Percentiles rank a stretch among this genome's conserved stretches.
These are phyloP conservation scores for Pinctada fucata DNA, from an alignment of 2,888 invertebrate genomes.

Conservation along the genomic window DNA sequence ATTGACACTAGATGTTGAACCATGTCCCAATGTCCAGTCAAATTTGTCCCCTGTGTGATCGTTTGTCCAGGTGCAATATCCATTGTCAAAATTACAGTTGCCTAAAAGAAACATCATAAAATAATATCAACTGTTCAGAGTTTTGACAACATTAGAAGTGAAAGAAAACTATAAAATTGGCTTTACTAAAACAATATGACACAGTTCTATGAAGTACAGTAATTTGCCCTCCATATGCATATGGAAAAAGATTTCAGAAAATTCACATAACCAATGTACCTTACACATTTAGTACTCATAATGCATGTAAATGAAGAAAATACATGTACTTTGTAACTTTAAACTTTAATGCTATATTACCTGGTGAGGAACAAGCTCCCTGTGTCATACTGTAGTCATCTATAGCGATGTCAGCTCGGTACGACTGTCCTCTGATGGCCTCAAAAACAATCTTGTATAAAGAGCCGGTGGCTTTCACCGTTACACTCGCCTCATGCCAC, in stretches of 20 bases:
- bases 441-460: constrained; percentile 70
- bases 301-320: no score
- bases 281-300: no score
- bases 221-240: no score
- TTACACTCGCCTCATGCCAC: constrained; percentile 62
- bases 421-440: constrained; percentile 64
- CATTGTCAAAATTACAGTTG: constrained; percentile 74
- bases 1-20: constrained; percentile 46
- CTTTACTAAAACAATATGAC: no score
- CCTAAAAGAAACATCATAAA: constrained; percentile 19
- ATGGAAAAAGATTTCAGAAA: neutral
- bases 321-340: no score
- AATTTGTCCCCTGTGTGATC: constrained; percentile 58
- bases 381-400: constrained; percentile 68
- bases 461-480: constrained; percentile 43
- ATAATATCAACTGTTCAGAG: neutral
- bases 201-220: no score
- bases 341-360: constrained; percentile 37
- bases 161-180: neutral
- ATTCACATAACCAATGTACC: neutral
- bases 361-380: constrained; percentile 52
- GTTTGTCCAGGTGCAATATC: constrained; percentile 73
- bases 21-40: constrained; percentile 67
- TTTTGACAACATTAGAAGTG: neutral
- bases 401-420: constrained; percentile 72